phyloP scores from a whole-genome alignment of 2,113 vertebrate genomes.

The Atrichornis clamosus region DNA sequence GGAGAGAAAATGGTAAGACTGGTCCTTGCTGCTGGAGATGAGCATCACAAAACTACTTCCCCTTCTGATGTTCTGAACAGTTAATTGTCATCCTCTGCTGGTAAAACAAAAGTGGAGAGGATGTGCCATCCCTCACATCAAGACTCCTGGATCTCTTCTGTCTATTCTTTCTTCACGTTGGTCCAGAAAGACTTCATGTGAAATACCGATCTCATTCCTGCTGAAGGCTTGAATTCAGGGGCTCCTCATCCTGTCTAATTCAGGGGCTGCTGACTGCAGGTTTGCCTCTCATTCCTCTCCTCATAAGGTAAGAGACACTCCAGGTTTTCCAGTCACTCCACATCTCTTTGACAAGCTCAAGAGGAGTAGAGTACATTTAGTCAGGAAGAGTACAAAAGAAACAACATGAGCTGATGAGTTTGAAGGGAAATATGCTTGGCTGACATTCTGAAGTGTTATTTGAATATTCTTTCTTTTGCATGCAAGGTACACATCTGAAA shows the following conservation, averaged over 20 bases:
- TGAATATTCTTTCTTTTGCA: slow-evolving; percentile 8
- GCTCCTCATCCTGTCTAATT: not conserved
- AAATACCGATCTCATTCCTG: not conserved
- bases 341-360: not conserved
- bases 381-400: not conserved
- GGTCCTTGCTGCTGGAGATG: not conserved
- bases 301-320: not conserved
- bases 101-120: not conserved
- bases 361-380: not conserved
- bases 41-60: not conserved
- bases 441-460: slow-evolving; percentile 25
- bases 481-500: not conserved
- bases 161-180: not conserved
- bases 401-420: not conserved
- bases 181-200: not conserved
- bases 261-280: not conserved
- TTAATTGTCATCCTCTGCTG: not conserved
- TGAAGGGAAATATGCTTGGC: slow-evolving; percentile 20
- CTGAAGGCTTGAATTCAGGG: not conserved
- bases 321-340: not conserved
- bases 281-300: not conserved
- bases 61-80: not conserved
- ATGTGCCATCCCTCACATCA: not conserved
- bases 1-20: not conserved
- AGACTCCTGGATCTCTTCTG: not conserved